Evolutionary conservation across 2,888 invertebrate species (phyloP), one percentile per base, ranked within the genome.

Genomic region (Druceiella hillmani): DNA sequence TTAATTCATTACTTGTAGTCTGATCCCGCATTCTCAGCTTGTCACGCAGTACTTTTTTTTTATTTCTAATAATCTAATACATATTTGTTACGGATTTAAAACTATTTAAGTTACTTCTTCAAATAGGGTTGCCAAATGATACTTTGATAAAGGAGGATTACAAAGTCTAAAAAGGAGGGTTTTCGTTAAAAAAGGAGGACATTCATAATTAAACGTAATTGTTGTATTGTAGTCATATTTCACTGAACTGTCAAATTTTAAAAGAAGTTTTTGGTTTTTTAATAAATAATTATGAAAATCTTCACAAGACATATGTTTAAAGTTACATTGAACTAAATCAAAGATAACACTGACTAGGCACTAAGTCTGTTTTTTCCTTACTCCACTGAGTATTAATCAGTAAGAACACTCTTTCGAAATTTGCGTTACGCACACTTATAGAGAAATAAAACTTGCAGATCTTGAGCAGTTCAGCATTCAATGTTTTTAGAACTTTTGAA

Each of bases 91-190:
- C n/a, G n/a, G n/a, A n/a, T n/a, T n/a, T n/a, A n/a, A n/a, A n/a
- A n/a, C n/a, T n/a, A n/a, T n/a, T n/a, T n/a, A n/a, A n/a, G n/a
- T n/a, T n/a, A n/a, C n/a, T n/a, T n/a, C n/a, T n/a, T n/a, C 12
- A 15, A 5, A 10, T 40, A 40, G 36, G 30, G 36, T 40, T 40
- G 40, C 40, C 36, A 35, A 31, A 40, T 40, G 25, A 36, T 36
- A 36, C 22, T 40, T 40, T 40, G 30, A 40, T 30, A 35, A 36
- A 36, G 40, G 36, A 40, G 40, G 40, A 13, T 40, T 34, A 37
- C 40, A 40, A 34, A 37, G 43, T 33, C 33, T 43, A 43, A 43
- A 43, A 40, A 40, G 43, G 40, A 43, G 36, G 40, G 40, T 36
- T 34, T 43, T 43, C 40, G 34, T 14, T 32, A 40, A 40, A 40